Evolutionary conservation across 2,797 vertebrate species (phyloP).

Genomic region (Karalla daura): DNA sequence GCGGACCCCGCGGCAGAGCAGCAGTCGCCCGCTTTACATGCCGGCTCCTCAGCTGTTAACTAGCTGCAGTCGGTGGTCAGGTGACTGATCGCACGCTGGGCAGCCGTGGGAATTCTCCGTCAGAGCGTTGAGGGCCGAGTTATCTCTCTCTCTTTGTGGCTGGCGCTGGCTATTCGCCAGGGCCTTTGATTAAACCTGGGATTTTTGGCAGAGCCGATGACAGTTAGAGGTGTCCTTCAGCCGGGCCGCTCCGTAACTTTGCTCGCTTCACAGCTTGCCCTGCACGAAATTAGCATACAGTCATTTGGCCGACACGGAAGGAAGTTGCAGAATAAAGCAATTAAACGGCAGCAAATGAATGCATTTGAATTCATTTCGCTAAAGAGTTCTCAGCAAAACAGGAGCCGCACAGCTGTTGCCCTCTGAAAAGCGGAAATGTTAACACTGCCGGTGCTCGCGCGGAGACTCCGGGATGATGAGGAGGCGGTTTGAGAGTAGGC

Average conservation of each 20-base stretch:
- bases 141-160: not conserved
- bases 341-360: constrained; percentile 65
- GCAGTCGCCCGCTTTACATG: constrained; percentile 19
- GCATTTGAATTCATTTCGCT: constrained; percentile 68
- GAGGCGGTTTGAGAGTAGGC: constrained; percentile 12
- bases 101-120: not conserved
- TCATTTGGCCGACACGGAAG: constrained; percentile 28
- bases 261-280: constrained; percentile 57
- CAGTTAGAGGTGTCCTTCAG: constrained; percentile 48
- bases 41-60: constrained; percentile 23
- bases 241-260: constrained; percentile 8
- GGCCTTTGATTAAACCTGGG: constrained; percentile 40
- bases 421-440: constrained; percentile 8
- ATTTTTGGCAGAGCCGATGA: constrained; percentile 30
- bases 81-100: constrained; percentile 29
- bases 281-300: constrained; percentile 66
- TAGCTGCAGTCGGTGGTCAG: constrained; percentile 6
- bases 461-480: constrained; percentile 2
- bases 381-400: constrained; percentile 29
- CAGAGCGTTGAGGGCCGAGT: not conserved
- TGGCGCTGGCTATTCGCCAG: constrained; percentile 34
- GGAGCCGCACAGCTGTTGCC: constrained; percentile 44
- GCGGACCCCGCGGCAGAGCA: constrained; percentile 16
- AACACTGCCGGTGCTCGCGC: not conserved
- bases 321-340: constrained; percentile 53